These are phyloP conservation scores for Oreochromis grahami DNA, from an alignment of 2,797 vertebrate species.

Conservation along the genomic window DNA sequence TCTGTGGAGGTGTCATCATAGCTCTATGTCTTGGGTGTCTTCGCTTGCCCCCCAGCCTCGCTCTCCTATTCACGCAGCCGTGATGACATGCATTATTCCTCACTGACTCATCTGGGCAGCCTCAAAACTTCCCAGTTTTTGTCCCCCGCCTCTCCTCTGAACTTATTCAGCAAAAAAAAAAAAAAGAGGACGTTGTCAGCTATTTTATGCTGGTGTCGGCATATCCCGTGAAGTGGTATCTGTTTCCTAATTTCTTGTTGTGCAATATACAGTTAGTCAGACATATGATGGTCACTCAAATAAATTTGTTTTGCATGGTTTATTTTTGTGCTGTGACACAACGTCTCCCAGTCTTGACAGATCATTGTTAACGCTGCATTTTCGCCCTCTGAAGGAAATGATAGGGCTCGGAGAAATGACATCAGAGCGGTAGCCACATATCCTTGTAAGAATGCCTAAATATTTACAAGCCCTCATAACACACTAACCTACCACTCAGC, in stretches of 20 bases:
- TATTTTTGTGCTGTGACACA: conserved; percentile 35
- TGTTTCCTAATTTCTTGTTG: neutral
- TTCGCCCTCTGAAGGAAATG: conserved; percentile 50
- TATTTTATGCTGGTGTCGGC: conserved; percentile 41
- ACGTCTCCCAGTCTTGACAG: conserved; percentile 24
- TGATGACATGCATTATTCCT: conserved; percentile 68
- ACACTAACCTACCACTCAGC: conserved; percentile 15
- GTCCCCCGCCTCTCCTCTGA: fast-evolving
- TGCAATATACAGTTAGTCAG: neutral
- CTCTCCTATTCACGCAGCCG: conserved; percentile 52
- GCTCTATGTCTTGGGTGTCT: conserved; percentile 64
- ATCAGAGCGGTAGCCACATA: conserved; percentile 59
- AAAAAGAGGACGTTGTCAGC: conserved; percentile 11
- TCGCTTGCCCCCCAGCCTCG: conserved; percentile 51
- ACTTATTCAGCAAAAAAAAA: neutral
- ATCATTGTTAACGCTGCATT: conserved; percentile 41
- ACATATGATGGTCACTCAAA: conserved; percentile 45
- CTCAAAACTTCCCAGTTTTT: conserved; percentile 34
- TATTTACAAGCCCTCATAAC: conserved; percentile 56
- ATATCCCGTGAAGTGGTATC: conserved; percentile 11
- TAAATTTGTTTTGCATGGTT: neutral
- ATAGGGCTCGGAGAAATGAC: conserved; percentile 51
- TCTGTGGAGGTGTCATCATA: conserved; percentile 69
- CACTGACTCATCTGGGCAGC: conserved; percentile 66
- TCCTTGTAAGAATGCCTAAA: conserved; percentile 64